A percentile compares a stretch with the other conserved stretches of the same genome.
These are phyloP conservation scores for Taenaris catops DNA, from an alignment of 2,888 invertebrate genomes.

Conservation along the genomic window DNA sequence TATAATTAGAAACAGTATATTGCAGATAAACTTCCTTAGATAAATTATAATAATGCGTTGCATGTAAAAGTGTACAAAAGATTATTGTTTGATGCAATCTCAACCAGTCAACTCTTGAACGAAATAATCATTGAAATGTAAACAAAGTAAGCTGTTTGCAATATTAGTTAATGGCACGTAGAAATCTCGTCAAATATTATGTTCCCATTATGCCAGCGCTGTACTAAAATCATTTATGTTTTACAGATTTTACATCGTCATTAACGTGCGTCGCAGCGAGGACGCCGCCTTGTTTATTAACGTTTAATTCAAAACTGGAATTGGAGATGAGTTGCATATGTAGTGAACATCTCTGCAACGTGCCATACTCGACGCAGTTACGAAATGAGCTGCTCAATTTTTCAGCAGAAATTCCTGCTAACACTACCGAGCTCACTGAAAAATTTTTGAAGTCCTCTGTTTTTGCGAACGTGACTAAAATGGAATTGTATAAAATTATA, in stretches of 20 bases:
- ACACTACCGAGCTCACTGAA: conserved; percentile 37
- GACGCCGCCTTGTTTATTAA: conserved; percentile 42
- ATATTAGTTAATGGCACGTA: no score
- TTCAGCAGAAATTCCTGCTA: conserved; percentile 30
- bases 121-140: no score
- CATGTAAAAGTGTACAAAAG: no score
- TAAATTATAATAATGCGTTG: no score
- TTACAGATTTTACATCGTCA: conserved; percentile 50
- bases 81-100: no score
- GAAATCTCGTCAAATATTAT: no score
- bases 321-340: conserved; percentile 54
- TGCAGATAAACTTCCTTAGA: no score
- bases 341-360: conserved; percentile 50
- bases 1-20: no score
- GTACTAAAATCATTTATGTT: conserved; percentile 12
- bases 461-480: conserved; percentile 40
- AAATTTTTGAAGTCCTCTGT: conserved; percentile 42
- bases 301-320: conserved; percentile 34
- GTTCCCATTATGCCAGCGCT: neutral
- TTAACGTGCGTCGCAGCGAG: conserved; percentile 42
- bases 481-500: conserved; percentile 39
- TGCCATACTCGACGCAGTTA: conserved; percentile 44
- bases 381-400: conserved; percentile 47
- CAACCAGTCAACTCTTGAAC: no score
- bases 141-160: no score